These are phyloP conservation scores for Elanoides forficatus DNA, from an alignment of 2,113 vertebrate species.

Conservation along the genomic window DNA sequence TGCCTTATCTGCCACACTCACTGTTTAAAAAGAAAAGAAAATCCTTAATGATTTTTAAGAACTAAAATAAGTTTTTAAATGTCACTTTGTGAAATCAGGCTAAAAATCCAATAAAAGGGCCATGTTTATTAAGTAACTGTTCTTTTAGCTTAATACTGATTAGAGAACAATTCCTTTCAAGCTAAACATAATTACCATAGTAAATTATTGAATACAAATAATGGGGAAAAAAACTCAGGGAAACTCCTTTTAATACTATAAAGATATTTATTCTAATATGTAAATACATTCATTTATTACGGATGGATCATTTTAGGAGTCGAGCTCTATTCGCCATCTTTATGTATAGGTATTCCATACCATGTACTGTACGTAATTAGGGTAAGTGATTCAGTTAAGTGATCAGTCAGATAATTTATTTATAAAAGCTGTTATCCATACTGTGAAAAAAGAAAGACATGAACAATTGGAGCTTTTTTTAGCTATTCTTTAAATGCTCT, in stretches of 20 bases:
- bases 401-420: constrained; percentile 10
- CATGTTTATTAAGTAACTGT: neutral
- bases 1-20: neutral
- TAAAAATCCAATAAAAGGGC: neutral
- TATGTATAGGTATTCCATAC: neutral
- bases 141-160: neutral
- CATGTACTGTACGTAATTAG: neutral
- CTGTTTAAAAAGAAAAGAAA: neutral
- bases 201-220: neutral
- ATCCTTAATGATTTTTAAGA: neutral
- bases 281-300: neutral
- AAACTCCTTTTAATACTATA: neutral
- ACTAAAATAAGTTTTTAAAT: neutral
- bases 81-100: neutral
- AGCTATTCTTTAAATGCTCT: neutral
- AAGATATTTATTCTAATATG: neutral
- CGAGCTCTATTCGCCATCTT: neutral
- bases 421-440: constrained; percentile 20
- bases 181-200: neutral
- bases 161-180: neutral
- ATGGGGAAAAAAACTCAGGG: neutral
- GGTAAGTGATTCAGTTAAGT: neutral
- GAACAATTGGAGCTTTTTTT: neutral
- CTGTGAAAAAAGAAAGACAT: neutral
- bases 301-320: neutral